phyloP scores from a whole-genome alignment of 1,140 invertebrate species.

The Zaprionus vittiger region DNA sequence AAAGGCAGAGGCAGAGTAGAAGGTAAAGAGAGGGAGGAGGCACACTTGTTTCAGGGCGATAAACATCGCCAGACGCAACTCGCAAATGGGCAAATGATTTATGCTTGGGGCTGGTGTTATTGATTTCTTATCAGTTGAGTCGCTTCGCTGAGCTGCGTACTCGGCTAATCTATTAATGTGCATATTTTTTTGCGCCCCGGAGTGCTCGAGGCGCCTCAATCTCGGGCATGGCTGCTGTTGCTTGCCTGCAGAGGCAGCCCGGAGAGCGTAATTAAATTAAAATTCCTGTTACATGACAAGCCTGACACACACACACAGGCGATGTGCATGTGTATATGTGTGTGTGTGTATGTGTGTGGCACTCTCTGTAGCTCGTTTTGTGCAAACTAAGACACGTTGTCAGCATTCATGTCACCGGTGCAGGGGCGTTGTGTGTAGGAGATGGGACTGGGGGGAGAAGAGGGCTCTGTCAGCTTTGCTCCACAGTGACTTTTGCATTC shows the following conservation, averaged over 20 bases:
- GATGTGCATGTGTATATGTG: constrained; percentile 15
- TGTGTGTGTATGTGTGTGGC: constrained; percentile 35
- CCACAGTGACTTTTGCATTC: constrained; percentile 69
- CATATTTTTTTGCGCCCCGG: constrained; percentile 43
- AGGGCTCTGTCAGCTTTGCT: constrained; percentile 25
- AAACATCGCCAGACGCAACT: constrained; percentile 62
- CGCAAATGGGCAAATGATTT: constrained; percentile 66
- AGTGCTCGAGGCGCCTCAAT: constrained; percentile 33
- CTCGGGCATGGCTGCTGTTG: constrained; percentile 4
- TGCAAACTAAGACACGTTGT: constrained; percentile 83
- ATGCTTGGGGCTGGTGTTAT: constrained; percentile 55
- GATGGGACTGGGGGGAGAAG: not conserved
- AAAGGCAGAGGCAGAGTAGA: not conserved
- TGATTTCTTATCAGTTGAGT: constrained; percentile 69
- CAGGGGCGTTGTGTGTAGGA: constrained; percentile 9
- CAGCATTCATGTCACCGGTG: constrained; percentile 77
- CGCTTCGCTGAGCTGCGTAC: constrained; percentile 2
- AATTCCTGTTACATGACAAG: constrained; percentile 79
- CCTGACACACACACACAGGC: constrained; percentile 30
- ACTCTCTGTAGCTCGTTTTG: constrained; percentile 75
- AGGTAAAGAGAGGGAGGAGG: not conserved
- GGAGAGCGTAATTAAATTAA: constrained; percentile 75
- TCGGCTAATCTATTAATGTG: constrained; percentile 69
- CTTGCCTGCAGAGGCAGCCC: constrained; percentile 12
- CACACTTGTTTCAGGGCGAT: constrained; percentile 40